phyloP scores from a whole-genome alignment of 2,797 vertebrate genomes.

The Chelon auratus region DNA sequence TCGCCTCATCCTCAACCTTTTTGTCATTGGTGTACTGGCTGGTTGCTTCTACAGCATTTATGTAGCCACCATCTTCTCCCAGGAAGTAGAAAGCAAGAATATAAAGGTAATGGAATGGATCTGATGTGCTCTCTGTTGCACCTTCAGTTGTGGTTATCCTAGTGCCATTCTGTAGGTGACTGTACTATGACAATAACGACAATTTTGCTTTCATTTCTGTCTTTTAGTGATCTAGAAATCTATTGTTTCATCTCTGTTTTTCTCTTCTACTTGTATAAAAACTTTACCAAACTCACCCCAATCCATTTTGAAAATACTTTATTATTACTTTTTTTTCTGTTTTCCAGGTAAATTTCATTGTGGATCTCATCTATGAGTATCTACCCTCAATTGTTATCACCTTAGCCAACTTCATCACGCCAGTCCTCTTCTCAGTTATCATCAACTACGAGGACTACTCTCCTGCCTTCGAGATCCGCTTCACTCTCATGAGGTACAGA shows the following conservation, averaged over 20 bases:
- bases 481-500: conserved; percentile 91
- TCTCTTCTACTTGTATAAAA: background rate
- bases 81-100: conserved; percentile 73
- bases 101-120: conserved; percentile 56
- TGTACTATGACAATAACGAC: too few species aligned
- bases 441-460: conserved; percentile 94
- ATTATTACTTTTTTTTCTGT: background rate
- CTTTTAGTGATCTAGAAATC: background rate
- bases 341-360: conserved; percentile 74
- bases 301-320: too few species aligned
- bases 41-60: conserved; percentile 95
- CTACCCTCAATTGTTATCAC: conserved; percentile 97
- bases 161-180: too few species aligned
- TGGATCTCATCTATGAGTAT: conserved; percentile 92
- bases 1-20: conserved; percentile 89
- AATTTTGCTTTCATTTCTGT: too few species aligned
- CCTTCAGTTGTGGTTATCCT: too few species aligned
- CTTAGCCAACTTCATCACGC: conserved; percentile 91
- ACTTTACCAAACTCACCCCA: too few species aligned
- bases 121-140: background rate
- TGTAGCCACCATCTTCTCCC: conserved; percentile 89
- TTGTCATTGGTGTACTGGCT: conserved; percentile 87
- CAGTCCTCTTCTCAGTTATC: conserved; percentile 89
- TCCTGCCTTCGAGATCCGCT: conserved; percentile 93
- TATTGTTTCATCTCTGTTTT: too few species aligned